A percentile compares a stretch with the other conserved stretches of the same genome.
These are phyloP conservation scores for Chorisops tibialis DNA, from an alignment of 2,888 invertebrate species.

Conservation along the genomic window DNA sequence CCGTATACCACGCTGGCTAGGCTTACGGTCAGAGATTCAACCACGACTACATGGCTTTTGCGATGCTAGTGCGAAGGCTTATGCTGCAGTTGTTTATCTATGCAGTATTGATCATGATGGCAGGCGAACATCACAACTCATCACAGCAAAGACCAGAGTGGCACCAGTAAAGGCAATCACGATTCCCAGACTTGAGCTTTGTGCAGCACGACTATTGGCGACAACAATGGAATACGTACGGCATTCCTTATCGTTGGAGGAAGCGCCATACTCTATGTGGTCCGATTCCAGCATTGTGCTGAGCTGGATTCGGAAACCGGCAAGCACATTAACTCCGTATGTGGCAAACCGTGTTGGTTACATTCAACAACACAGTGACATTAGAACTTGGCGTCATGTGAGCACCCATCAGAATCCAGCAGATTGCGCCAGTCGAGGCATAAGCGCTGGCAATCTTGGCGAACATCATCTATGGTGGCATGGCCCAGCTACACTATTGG, in stretches of 20 bases:
- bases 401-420: neutral
- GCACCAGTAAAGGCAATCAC: neutral
- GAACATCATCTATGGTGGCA: neutral
- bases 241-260: neutral
- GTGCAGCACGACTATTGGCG: neutral
- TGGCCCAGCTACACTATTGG: neutral
- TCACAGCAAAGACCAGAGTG: neutral
- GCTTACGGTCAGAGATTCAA: constrained; percentile 7
- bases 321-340: neutral
- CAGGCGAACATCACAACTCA: neutral
- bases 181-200: neutral
- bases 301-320: neutral
- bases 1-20: constrained; percentile 26
- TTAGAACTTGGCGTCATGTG: neutral
- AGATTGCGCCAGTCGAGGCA: neutral
- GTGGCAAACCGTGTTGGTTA: constrained; percentile 2
- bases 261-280: neutral
- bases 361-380: neutral
- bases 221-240: no score
- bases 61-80: neutral
- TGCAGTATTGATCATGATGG: constrained; percentile 3
- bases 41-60: neutral
- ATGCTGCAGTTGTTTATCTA: neutral
- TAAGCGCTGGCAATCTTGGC: neutral
- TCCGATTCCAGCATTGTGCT: neutral